These are phyloP conservation scores for Gopherus evgoodei DNA, from an alignment of 2,113 vertebrate species.

Conservation along the genomic window DNA sequence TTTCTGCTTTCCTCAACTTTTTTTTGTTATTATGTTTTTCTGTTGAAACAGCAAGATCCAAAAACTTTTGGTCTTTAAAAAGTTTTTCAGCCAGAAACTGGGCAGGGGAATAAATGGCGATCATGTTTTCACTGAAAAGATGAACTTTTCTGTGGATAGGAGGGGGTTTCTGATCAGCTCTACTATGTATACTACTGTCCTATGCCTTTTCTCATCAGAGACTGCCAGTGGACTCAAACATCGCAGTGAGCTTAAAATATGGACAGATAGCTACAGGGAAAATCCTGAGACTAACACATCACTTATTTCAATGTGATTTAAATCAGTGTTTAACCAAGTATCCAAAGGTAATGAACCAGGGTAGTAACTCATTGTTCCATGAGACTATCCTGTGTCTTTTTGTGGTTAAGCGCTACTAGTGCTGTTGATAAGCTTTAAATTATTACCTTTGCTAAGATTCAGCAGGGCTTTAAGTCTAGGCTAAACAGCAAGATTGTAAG, in stretches of 20 bases:
- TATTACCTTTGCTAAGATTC: not conserved
- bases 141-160: not conserved
- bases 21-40: not conserved
- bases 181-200: not conserved
- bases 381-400: not conserved
- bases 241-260: not conserved
- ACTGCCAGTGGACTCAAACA: not conserved
- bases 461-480: not conserved
- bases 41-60: not conserved
- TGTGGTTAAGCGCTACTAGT: not conserved
- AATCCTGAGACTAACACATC: not conserved
- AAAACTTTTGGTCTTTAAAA: not conserved
- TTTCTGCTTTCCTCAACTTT: not conserved
- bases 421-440: not conserved
- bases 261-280: not conserved
- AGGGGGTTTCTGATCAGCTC: not conserved
- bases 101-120: not conserved
- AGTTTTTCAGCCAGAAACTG: not conserved
- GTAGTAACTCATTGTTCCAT: not conserved
- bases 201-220: not conserved
- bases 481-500: not conserved
- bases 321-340: not conserved
- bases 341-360: not conserved
- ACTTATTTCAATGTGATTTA: not conserved
- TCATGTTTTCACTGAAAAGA: not conserved